These are phyloP conservation scores for Spea bombifrons DNA, from an alignment of 2,113 vertebrate genomes.

Conservation along the genomic window DNA sequence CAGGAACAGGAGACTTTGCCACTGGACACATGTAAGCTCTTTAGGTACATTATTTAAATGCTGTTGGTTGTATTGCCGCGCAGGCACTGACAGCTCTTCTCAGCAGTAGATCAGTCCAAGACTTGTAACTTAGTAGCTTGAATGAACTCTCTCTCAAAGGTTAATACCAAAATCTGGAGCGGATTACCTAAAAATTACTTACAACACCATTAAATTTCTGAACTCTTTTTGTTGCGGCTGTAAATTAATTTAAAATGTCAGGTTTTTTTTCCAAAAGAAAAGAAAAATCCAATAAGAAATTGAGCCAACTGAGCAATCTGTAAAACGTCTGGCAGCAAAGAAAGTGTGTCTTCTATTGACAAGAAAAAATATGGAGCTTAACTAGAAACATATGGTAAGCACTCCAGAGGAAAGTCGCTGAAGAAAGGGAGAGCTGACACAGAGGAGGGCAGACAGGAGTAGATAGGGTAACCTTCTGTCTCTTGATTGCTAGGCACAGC, in stretches of 20 bases:
- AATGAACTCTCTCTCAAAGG: slow-evolving; percentile 87
- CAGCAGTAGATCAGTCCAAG: slow-evolving; percentile 49
- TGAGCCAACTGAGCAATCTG: slow-evolving; percentile 80
- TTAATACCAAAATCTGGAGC: slow-evolving; percentile 84
- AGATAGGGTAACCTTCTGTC: slow-evolving; percentile 40
- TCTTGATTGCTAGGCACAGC: slow-evolving; percentile 35
- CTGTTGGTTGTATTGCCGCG: background rate
- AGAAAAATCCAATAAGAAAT: slow-evolving; percentile 84
- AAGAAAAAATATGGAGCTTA: slow-evolving; percentile 93
- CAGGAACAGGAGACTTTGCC: background rate
- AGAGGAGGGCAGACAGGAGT: slow-evolving; percentile 46
- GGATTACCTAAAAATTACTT: slow-evolving; percentile 96
- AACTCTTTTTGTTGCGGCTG: slow-evolving; percentile 88
- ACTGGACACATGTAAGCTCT: slow-evolving; percentile 13
- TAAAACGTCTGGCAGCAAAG: slow-evolving; percentile 88
- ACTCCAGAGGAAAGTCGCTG: slow-evolving; percentile 79
- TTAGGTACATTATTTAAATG: slow-evolving; percentile 9
- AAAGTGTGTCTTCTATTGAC: slow-evolving; percentile 89
- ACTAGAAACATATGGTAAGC: slow-evolving; percentile 95
- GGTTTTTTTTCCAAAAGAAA: slow-evolving; percentile 57
- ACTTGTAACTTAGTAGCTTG: slow-evolving; percentile 78
- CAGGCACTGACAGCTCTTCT: background rate
- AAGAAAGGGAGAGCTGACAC: slow-evolving; percentile 61
- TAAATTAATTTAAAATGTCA: slow-evolving; percentile 97
- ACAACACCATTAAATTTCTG: slow-evolving; percentile 88